Evolutionary conservation across 2,797 vertebrate species (phyloP).

Genomic region (Clarias platycephalus): DNA sequence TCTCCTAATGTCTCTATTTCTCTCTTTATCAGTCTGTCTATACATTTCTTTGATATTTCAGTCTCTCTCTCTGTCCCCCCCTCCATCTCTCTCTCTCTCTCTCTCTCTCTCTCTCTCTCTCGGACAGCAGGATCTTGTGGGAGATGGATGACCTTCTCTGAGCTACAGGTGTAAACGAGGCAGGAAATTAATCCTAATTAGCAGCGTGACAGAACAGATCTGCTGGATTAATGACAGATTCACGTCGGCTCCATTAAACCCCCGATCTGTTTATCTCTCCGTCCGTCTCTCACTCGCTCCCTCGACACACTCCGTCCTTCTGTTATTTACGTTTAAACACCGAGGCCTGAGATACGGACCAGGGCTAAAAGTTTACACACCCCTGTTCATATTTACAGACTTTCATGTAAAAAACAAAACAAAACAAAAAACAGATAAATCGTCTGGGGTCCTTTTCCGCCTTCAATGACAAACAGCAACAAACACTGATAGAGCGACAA

Average conservation of each 20-base stretch:
- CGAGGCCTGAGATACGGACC: background rate
- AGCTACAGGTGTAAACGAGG: slow-evolving; percentile 48
- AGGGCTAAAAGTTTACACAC: background rate
- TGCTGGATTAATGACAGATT: slow-evolving; percentile 47
- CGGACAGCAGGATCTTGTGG: slow-evolving; percentile 19
- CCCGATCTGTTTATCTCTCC: slow-evolving; percentile 2
- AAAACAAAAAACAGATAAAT: background rate
- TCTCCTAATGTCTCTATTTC: background rate
- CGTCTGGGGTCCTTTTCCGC: background rate
- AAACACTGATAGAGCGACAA: background rate
- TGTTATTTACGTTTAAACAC: background rate
- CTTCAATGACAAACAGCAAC: background rate
- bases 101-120: background rate
- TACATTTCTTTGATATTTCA: background rate
- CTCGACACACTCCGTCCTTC: background rate
- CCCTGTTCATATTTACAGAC: background rate
- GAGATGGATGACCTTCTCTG: slow-evolving; percentile 47
- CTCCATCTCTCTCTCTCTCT: background rate
- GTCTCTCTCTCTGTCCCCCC: background rate
- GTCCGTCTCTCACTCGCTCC: background rate
- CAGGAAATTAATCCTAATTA: slow-evolving; percentile 59
- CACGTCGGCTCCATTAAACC: slow-evolving; percentile 40
- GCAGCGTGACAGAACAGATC: slow-evolving; percentile 39
- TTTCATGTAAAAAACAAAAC: background rate
- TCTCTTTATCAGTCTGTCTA: background rate